Base-by-base conservation (phyloP, 1,140 invertebrate species). In the Euglossa dilemma region DNA sequence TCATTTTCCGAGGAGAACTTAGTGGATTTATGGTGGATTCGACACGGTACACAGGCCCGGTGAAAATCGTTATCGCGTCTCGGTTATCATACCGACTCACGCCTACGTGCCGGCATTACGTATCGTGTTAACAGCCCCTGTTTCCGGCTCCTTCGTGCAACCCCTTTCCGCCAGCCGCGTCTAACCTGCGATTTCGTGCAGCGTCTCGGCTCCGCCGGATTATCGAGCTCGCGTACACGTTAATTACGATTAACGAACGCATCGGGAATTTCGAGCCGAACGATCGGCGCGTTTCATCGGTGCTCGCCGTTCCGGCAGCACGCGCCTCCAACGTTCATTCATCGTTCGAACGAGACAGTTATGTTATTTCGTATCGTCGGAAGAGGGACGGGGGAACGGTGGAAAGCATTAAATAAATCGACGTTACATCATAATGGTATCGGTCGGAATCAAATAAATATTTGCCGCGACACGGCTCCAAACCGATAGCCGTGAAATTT, bases 401-500 rank as follows among this genome's bases (percentile, higher is more conserved):
- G 61, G 52, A 45, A 43, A 59, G 18, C 74, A 63, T 78, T 70
- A 83, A 83, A 83, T 63, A 78, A 77, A 83, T 81, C 74, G 54
- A 52, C 47, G 64, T 70, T 70, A 63, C 66, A 63, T 78, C 66
- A 70, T 78, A 83, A 83, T 78, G 64, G 64, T 70, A 70, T 54
- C 73, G 74, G 47, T 70, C 20, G 64, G 50, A 54, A 70, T 69
- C 45, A 70, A 78, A 83, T 71, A 83, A 83, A 83, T 83, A 83
- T 78, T 83, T 78, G 57, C 54, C 43, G 20, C 66, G 74, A 54
- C 73, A 52, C 66, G 45, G 43, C 14, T 18, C 23, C 20, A n/a
- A 28, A 25, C 45, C 54, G 80, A 83, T 78, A 63, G 57, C 57
- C 72, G 72, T 81, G 80, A 81, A 81, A 81, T 81, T 81, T 81